These are phyloP conservation scores for Prosapia bicincta DNA, from an alignment of 2,888 invertebrate species.

Conservation along the genomic window DNA sequence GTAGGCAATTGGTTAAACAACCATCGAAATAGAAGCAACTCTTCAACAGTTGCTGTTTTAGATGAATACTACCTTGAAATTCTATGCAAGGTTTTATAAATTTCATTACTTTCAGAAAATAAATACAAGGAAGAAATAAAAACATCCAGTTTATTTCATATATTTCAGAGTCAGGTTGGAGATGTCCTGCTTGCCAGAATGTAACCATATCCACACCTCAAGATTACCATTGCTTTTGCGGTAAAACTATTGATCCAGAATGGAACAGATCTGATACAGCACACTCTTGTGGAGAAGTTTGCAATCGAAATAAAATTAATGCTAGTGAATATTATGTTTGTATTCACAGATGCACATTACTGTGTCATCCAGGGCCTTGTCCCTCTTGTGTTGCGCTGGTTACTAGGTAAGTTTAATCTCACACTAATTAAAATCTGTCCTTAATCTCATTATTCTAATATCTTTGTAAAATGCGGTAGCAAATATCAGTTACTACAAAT, in stretches of 20 bases:
- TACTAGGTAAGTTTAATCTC: too few relatives aligned
- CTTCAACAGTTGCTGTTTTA: too few relatives aligned
- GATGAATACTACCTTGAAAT: too few relatives aligned
- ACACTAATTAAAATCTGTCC: too few relatives aligned
- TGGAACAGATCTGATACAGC: conserved; percentile 75
- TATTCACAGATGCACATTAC: conserved; percentile 49
- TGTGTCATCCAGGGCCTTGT: conserved; percentile 95
- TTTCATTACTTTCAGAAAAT: too few relatives aligned
- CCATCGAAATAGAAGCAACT: too few relatives aligned
- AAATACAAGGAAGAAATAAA: too few relatives aligned
- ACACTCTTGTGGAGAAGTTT: conserved; percentile 89
- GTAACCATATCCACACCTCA: conserved; percentile 67
- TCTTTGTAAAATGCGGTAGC: too few relatives aligned
- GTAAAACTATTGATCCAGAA: conserved; percentile 69
- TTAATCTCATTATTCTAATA: too few relatives aligned
- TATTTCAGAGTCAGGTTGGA: conserved; percentile 72
- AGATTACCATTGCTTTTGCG: conserved; percentile 89
- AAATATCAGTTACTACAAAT: too few relatives aligned
- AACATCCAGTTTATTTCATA: not conserved
- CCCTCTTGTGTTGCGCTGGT: conserved; percentile 81
- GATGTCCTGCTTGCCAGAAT: conserved; percentile 95
- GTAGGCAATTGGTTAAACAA: too few relatives aligned
- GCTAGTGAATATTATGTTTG: conserved; percentile 42
- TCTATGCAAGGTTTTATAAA: too few relatives aligned
- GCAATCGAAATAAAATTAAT: conserved; percentile 51